These are phyloP conservation scores for Cathartes aura DNA, from an alignment of 2,113 vertebrate species.

Conservation along the genomic window DNA sequence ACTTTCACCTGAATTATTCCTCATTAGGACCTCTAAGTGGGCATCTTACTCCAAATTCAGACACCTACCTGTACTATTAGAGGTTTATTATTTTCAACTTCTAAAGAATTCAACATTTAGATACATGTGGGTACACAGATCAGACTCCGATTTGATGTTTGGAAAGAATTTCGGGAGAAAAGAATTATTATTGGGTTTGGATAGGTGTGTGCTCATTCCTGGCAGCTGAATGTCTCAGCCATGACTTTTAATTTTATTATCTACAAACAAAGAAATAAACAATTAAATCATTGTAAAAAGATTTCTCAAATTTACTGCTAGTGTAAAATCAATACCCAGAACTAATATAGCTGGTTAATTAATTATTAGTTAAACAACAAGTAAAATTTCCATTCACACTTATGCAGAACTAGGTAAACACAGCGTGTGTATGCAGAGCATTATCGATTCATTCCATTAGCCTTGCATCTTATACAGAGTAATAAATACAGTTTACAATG, in stretches of 20 bases:
- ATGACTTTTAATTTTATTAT: background rate
- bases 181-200: background rate
- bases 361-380: slow-evolving; percentile 16
- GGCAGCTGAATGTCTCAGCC: background rate
- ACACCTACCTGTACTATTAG: background rate
- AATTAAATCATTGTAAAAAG: background rate
- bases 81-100: background rate
- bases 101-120: background rate
- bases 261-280: background rate
- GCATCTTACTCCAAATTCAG: background rate
- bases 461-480: background rate
- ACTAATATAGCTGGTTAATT: background rate
- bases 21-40: background rate
- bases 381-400: background rate
- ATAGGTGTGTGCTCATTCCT: background rate
- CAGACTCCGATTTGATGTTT: accelerated
- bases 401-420: background rate
- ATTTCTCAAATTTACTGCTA: background rate
- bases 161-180: background rate
- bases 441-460: background rate
- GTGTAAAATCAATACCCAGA: background rate
- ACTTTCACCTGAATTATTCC: background rate
- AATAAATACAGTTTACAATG: background rate
- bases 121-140: background rate
- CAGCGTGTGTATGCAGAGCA: background rate